A percentile compares a stretch with the other conserved stretches of the same genome.
Evolutionary conservation across 2,113 vertebrate species (phyloP).

Genomic region (Argyrosomus japonicus): DNA sequence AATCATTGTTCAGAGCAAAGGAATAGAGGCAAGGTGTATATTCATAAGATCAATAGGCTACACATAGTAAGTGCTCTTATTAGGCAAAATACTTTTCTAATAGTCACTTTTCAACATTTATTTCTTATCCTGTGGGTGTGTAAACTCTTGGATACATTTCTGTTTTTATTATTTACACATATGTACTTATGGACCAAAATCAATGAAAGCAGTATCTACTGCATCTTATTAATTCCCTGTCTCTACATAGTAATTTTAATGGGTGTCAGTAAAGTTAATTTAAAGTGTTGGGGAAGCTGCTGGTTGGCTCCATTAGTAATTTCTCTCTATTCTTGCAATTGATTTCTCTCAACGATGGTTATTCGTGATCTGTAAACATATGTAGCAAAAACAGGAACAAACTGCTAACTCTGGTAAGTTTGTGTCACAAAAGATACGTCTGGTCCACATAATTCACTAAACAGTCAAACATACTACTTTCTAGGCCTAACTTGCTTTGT

Average conservation of each 20-base stretch:
- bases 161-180: background rate
- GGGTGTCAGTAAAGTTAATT: background rate
- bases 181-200: background rate
- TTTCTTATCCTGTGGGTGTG: background rate
- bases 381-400: background rate
- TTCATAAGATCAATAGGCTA: background rate
- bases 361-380: background rate
- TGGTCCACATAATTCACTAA: background rate
- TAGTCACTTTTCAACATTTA: background rate
- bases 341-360: background rate
- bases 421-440: background rate
- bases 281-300: background rate
- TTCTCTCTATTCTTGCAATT: background rate
- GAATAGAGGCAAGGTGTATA: background rate
- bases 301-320: background rate
- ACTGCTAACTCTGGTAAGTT: background rate
- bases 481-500: slow-evolving; percentile 4
- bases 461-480: background rate
- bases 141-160: background rate
- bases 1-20: background rate
- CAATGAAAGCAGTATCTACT: background rate
- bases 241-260: background rate
- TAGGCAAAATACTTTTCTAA: background rate
- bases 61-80: background rate
- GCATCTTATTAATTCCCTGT: background rate